These are phyloP conservation scores for Caenorhabditis sp. DNA, from an alignment of 2,888 invertebrate species.

Conservation along the genomic window DNA sequence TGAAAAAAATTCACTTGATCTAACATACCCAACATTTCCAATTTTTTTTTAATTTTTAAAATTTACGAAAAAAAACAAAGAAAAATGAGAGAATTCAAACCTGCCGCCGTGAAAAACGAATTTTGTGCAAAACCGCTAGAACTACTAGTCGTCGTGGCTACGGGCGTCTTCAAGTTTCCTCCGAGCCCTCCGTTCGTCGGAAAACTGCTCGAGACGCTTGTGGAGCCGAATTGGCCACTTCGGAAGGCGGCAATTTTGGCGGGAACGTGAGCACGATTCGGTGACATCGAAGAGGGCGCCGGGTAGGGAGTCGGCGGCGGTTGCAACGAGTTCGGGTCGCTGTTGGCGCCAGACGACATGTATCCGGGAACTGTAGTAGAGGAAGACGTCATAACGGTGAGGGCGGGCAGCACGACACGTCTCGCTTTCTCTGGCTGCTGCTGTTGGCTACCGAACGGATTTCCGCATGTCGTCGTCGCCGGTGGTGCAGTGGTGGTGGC, in stretches of 20 bases:
- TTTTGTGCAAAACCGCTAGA: too few relatives aligned
- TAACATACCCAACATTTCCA: neutral
- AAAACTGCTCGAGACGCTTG: neutral
- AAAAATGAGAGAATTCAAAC: neutral
- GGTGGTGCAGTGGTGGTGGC: neutral
- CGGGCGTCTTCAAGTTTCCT: too few relatives aligned
- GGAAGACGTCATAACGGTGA: slow-evolving; percentile 8
- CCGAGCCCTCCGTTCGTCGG: too few relatives aligned
- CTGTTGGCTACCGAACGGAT: slow-evolving; percentile 23
- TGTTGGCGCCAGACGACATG: neutral
- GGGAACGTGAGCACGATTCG: neutral
- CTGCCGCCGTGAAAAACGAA: neutral
- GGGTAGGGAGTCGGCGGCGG: neutral
- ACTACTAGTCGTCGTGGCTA: too few relatives aligned
- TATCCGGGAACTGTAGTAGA: neutral
- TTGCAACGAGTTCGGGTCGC: neutral
- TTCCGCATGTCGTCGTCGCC: neutral
- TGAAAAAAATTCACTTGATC: neutral
- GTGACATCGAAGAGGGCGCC: neutral
- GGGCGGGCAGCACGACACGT: too few relatives aligned
- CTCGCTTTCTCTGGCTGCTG: too few relatives aligned
- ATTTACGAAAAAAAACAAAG: neutral
- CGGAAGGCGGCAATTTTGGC: slow-evolving; percentile 22
- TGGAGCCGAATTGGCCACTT: slow-evolving; percentile 8
- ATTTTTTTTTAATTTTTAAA: neutral